Evolutionary conservation across 2,888 invertebrate genomes (phyloP).

Genomic region (Troilus luridus): DNA sequence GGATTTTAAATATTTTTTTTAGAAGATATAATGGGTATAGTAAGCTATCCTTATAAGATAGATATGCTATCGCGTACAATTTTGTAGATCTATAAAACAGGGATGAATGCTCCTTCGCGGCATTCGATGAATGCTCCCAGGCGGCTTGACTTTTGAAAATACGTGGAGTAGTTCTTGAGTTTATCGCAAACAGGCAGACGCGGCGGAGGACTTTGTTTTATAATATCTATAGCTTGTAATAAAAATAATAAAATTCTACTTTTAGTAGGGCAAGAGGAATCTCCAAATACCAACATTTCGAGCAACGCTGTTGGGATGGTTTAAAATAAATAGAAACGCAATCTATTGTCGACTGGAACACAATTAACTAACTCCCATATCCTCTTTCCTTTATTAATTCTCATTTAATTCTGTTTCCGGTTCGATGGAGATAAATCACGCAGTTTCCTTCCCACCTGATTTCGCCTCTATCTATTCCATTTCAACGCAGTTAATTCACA

Average conservation of each 20-base stretch:
- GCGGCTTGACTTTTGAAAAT: not conserved
- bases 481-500: not conserved
- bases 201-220: too few species aligned
- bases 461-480: not conserved
- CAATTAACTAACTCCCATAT: not conserved
- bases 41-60: too few species aligned
- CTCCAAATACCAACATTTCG: not conserved
- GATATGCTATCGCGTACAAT: too few species aligned
- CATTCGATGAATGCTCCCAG: too few species aligned
- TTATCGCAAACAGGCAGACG: too few species aligned
- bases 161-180: not conserved
- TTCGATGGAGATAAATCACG: slow-evolving; percentile 19
- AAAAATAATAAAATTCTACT: too few species aligned
- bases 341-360: not conserved
- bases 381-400: not conserved
- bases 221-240: too few species aligned
- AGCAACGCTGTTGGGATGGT: not conserved
- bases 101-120: too few species aligned
- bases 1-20: too few species aligned
- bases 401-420: slow-evolving; percentile 14
- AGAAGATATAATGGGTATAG: too few species aligned
- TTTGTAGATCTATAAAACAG: too few species aligned
- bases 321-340: not conserved
- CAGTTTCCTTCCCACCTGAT: not conserved
- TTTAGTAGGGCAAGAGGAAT: not conserved